Conservation (phyloP, 2,113 vertebrate species). For the Eidolon helvum region DNA sequence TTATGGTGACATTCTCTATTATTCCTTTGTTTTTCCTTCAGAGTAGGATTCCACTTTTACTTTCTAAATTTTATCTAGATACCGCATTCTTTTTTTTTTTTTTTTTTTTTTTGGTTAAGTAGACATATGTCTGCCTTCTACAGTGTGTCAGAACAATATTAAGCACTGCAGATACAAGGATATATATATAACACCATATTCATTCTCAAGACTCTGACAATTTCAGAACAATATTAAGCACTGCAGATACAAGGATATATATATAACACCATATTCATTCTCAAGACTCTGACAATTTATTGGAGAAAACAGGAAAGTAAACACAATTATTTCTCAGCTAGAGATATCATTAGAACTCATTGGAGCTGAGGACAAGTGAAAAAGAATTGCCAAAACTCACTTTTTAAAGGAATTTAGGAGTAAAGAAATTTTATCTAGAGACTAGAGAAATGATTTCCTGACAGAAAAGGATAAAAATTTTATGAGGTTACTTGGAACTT, state of each 20-base stretch:
- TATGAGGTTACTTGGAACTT: constrained; percentile 23
- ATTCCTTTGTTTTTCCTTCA: background rate
- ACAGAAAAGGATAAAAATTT: constrained; percentile 22
- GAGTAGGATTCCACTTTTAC: background rate
- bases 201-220: background rate
- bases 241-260: too few relatives aligned
- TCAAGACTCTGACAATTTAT: background rate
- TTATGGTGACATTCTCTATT: background rate
- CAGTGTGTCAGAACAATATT: background rate
- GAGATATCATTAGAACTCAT: background rate
- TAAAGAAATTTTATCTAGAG: constrained; percentile 4
- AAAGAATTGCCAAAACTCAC: background rate
- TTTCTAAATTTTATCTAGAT: background rate
- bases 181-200: background rate
- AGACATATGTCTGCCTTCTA: background rate
- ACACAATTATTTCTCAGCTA: background rate
- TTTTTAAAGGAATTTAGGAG: constrained; percentile 4
- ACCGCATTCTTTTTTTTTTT: background rate
- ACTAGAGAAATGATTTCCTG: background rate
- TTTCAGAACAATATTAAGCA: background rate
- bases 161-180: background rate
- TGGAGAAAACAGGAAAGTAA: background rate
- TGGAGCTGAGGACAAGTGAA: background rate
- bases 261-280: background rate
- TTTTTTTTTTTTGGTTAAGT: background rate